Evolutionary conservation across 2,888 invertebrate species (phyloP).

Genomic region (Caenorhabditis sp.): DNA sequence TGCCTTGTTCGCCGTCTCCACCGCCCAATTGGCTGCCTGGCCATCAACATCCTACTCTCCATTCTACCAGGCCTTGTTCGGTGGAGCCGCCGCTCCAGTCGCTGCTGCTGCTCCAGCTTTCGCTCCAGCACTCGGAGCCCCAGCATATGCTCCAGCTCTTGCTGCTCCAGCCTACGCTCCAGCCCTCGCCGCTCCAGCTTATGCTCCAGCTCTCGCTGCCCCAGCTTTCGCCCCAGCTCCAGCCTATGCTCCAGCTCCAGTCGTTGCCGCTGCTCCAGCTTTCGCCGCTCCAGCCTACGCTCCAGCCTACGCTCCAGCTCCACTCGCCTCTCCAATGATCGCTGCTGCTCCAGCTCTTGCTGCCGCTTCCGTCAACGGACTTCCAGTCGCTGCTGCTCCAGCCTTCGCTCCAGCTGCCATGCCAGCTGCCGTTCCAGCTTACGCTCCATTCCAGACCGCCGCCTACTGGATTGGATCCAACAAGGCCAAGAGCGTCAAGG

Average conservation of each 20-base stretch:
- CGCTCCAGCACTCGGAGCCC: slow-evolving; percentile 59
- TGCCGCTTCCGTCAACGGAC: slow-evolving; percentile 44
- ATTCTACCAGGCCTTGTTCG: slow-evolving; percentile 70
- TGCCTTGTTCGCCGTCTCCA: slow-evolving; percentile 61
- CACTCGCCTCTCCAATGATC: slow-evolving; percentile 42
- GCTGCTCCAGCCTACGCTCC: slow-evolving; percentile 63
- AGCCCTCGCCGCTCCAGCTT: slow-evolving; percentile 60
- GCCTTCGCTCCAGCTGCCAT: slow-evolving; percentile 47
- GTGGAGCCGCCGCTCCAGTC: slow-evolving; percentile 61
- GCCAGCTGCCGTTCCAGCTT: slow-evolving; percentile 70
- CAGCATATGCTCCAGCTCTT: slow-evolving; percentile 55
- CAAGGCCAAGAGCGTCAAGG: slow-evolving; percentile 67
- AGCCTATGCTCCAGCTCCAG: slow-evolving; percentile 48
- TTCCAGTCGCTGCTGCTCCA: slow-evolving; percentile 31
- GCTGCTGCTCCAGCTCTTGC: slow-evolving; percentile 59
- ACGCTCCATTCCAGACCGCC: slow-evolving; percentile 69
- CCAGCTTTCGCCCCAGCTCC: slow-evolving; percentile 48
- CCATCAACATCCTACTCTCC: slow-evolving; percentile 73
- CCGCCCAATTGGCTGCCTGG: slow-evolving; percentile 67
- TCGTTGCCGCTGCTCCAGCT: slow-evolving; percentile 35
- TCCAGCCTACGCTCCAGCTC: slow-evolving; percentile 38
- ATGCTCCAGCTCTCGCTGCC: slow-evolving; percentile 54
- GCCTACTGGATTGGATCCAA: slow-evolving; percentile 68
- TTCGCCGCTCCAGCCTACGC: slow-evolving; percentile 41
- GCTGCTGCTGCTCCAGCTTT: slow-evolving; percentile 48